Evolutionary conservation across 2,888 invertebrate species (phyloP), one percentile per base, ranked within the genome.

Genomic region (Clunio marinus): DNA sequence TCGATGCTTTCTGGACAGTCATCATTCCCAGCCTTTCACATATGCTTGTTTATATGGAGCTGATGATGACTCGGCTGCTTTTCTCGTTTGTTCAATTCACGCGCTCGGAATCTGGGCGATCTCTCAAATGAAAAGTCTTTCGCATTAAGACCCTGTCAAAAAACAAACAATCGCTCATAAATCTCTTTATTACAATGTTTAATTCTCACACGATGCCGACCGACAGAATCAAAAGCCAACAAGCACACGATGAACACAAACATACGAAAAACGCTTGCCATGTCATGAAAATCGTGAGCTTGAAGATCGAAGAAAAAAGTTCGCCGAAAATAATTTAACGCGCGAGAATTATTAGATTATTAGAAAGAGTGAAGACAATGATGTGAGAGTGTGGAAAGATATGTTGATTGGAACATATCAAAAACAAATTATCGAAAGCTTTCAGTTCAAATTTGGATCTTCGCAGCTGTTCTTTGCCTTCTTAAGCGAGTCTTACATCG

Each of bases 171-270:
- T 22, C 41, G 10, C 41, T 41, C 51, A 17, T n/a, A 51, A 51
- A 51, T 51, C 51, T 51, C n/a, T 51, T 17, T 51, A 51, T 13
- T 51, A 22, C 51, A 41, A 41, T 41, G 10, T n/a, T 41, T n/a
- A 15, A 10, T 41, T 51, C 22, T 51, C 51, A 22, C 51, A 51
- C 51, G 51, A 51, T 51, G 17, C 51, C 8, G n/a, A n/a, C 41
- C 41, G 41, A 10, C n/a, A 41, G 41, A n/a, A 41, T 41, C 41
- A 41, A 41, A 8, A 32, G 15, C 10, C 41, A 15, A n/a, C n/a
- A 41, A 41, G 10, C 15, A 41, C 41, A 15, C 41, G 41, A 41
- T 41, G 41, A 41, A 10, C 41, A 41, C 41, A 41, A 10, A n/a
- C 10, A 41, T 41, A 15, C 5, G 41, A 41, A 41, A 41, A 41